Conservation (phyloP, 2,113 vertebrate species). For the Hassar affinis region DNA sequence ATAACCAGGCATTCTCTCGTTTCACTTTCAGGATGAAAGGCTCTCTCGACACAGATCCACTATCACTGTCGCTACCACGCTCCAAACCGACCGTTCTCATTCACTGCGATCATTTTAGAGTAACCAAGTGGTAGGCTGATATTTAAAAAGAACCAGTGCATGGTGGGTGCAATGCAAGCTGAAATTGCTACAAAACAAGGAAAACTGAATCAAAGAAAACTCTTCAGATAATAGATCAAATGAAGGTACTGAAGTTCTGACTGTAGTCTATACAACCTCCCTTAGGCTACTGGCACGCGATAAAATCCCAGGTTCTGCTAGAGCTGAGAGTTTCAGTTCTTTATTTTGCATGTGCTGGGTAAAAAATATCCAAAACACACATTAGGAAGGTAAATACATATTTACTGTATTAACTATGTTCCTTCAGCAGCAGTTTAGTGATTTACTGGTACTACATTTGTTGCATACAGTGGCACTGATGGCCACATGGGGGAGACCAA, state of each 20-base stretch:
- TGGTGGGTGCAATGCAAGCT: not conserved
- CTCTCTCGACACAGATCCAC: not conserved
- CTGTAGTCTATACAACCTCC: not conserved
- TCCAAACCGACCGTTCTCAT: not conserved
- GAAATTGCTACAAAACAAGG: not conserved
- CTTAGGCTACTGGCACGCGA: not conserved
- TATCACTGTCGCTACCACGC: not conserved
- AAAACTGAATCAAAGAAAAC: not conserved
- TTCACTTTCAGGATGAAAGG: constrained; percentile 21
- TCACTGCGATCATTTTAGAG: not conserved
- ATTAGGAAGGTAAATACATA: not conserved
- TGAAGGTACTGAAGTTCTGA: not conserved
- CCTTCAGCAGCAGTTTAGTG: not conserved
- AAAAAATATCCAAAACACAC: not conserved
- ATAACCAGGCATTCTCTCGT: constrained; percentile 14
- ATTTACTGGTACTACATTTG: not conserved
- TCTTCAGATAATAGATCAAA: not conserved
- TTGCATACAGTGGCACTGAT: not conserved
- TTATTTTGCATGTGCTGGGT: not conserved
- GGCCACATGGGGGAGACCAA: constrained; percentile 43
- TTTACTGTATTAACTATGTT: constrained; percentile 1
- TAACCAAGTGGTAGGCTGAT: not conserved
- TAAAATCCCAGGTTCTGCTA: not conserved
- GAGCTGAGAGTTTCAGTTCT: not conserved
- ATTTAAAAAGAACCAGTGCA: not conserved